Evolutionary conservation across 2,113 vertebrate species (phyloP), one percentile per base, ranked within the genome.

Genomic region (Callopanchax toddi): DNA sequence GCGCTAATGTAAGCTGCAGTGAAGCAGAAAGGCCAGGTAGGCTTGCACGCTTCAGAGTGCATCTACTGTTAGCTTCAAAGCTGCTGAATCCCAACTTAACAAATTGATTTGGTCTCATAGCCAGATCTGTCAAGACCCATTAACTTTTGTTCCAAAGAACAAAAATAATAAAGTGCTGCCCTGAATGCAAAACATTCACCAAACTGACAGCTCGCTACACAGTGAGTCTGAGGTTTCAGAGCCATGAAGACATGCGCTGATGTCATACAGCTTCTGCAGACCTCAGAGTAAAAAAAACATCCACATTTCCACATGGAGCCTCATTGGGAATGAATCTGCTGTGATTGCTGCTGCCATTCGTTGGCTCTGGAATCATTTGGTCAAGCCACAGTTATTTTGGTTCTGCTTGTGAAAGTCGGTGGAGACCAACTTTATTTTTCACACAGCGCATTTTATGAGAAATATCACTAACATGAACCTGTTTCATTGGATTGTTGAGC

Each of bases 321-420:
- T 80, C 58, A 34, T 48, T 63, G 61, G 36, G 50, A 36, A 25
- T 23, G 52, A 74, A 58, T 80, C 56, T 58, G 37, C 67, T 82
- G 73, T 69, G 67, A 67, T 78, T 76, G 66, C 48, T 78, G 50
- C 57, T 72, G 71, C 83, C 71, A 57, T 6, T 49, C 37, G 32
- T 54, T 21, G 65, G 60, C 45, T 36, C 29, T 71, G 73, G 71
- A 82, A 85, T 45, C 17, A 69, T 34, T 78, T 66, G 52, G 74
- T 66, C 55, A 62, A 74, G 53, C 82, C 68, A 60, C 64, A 79
- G 76, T 66, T 78, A 83, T 86, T 80, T 79, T 53, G 67, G 67
- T 81, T 57, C 13, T 29, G 36, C 71, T 80, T 78, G 63, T 82
- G 60, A 82, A 85, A 72, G 75, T 83, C 50, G 54, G 56, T 63